Evolutionary conservation across 2,888 invertebrate genomes (phyloP), one percentile per base, ranked within the genome.

Genomic region (Anticlea derivata): DNA sequence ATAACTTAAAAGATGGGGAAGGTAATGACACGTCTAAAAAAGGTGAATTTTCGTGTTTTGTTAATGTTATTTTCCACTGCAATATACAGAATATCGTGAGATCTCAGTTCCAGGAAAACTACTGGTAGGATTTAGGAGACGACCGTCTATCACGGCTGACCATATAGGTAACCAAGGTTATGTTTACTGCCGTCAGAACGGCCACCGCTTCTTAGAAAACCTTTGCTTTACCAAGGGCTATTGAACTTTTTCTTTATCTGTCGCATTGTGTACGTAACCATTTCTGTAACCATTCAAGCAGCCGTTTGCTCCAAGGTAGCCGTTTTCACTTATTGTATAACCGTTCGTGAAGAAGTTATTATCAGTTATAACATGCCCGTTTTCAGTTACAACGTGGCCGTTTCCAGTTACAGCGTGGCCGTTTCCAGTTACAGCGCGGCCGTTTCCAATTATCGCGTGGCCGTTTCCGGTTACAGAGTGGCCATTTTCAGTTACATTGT

Each of bases 211-310:
- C 41, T 31, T 23, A 24, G n/a, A 13, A 24, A 41, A 41, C 31
- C 23, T n/a, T 5, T 17, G 10, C 3, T 24, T 40, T 11, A 22
- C 6, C 23, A 22, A 10, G 8, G 57, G 57, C 68, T 88, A 88
- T 72, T 84, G 88, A 61, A 80, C 63, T 73, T 88, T 88, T 69
- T 82, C 78, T 69, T 88, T 88, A 13, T 71, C 74, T 70, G 71
- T 71, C 27, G 59, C 43, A 30, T 66, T 64, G 41, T 68, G 69
- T 49, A 71, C 56, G 38, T 73, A 69, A 29, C 79, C 74, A 55
- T 82, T 83, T 51, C 69, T 63, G 57, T 68, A 73, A 23, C 80
- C 78, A 46, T 81, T 82, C 27, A 70, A 46, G 52, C 66, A 61
- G 4, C 71, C 73, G 31, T 55, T 58, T 43, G 39, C 48, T 12